phyloP scores from a whole-genome alignment of 2,113 vertebrate species.

The Sinocyclocheilus anshuiensis region DNA sequence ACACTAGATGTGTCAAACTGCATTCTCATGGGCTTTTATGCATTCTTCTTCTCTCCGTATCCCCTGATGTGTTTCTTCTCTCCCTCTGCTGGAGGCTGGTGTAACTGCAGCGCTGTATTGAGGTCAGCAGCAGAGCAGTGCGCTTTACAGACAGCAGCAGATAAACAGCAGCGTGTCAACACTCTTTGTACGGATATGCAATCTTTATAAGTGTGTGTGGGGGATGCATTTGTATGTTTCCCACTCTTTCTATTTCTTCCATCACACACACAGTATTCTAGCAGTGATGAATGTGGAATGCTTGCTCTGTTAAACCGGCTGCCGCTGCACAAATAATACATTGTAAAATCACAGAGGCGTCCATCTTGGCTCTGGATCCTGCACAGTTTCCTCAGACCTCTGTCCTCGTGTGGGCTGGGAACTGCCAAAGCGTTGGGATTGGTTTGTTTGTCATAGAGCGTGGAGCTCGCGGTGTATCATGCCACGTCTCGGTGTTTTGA shows the following conservation, averaged over 20 bases:
- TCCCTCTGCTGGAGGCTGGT: slow-evolving; percentile 7
- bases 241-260: slow-evolving; percentile 8
- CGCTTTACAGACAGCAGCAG: not conserved
- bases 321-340: slow-evolving; percentile 6
- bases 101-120: slow-evolving; percentile 40
- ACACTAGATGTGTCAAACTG: not conserved
- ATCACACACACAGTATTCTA: not conserved
- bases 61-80: not conserved
- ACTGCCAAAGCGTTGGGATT: not conserved
- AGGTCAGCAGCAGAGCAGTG: slow-evolving; percentile 41
- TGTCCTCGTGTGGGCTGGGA: slow-evolving; percentile 22
- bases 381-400: slow-evolving; percentile 39
- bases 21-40: not conserved
- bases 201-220: not conserved
- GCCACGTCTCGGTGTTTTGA: not conserved
- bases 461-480: not conserved
- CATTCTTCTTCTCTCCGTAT: not conserved
- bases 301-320: slow-evolving; percentile 23
- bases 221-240: slow-evolving; percentile 17
- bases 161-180: slow-evolving; percentile 13
- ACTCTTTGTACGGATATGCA: not conserved
- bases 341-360: slow-evolving; percentile 34
- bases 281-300: slow-evolving; percentile 13
- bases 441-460: slow-evolving; percentile 10
- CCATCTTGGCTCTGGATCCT: slow-evolving; percentile 22